Evolutionary conservation across 2,113 vertebrate species (phyloP), one percentile per base, ranked within the genome.

Genomic region (Scopus umbretta): DNA sequence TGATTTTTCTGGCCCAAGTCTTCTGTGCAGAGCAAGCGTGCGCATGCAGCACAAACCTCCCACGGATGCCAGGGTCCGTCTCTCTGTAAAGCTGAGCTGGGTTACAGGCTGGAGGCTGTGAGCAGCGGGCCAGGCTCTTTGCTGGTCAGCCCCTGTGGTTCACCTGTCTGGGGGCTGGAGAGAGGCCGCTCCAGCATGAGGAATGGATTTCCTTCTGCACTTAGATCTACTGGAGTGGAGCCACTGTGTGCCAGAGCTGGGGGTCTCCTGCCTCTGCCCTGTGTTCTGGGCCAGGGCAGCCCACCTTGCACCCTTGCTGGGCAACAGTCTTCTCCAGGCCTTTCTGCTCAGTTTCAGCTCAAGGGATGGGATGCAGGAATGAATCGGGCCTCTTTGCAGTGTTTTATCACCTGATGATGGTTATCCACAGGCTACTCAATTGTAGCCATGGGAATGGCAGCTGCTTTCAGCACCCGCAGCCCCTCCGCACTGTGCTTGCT

Each of bases 401-500:
- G 50, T 78, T 75, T 79, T 96, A 71, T 80, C 92, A 73, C 93
- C 92, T 70, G 71, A 45, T 88, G 85, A 74, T 91, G 86, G 94
- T 50, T 96, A 62, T 86, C 83, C 86, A 74, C 92, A 86, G 92
- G 86, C 88, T 70, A 10, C 72, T 80, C 5, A 6, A 27, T 34
- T 80, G 94, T 86, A 96, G 94, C 91, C 80, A 34, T 74, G 88
- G 92, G 95, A 92, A 92, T 88, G 75, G 94, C 82, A 90, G 82
- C 67, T 9, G 82, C 74, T 80, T 36, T 72, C 88, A 34, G 59
- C 82, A 21, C 88, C 90, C 16, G 6, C 58, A 53, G 75, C 80
- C 92, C 80, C 83, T 73, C 1, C 42, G 3, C 6, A 4, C 92
- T 61, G 86, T 4, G 36, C 75, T 76, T 8, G 58, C 40, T 72